Base-by-base conservation (phyloP, 2,888 invertebrate genomes). In the Catocala nupta region DNA sequence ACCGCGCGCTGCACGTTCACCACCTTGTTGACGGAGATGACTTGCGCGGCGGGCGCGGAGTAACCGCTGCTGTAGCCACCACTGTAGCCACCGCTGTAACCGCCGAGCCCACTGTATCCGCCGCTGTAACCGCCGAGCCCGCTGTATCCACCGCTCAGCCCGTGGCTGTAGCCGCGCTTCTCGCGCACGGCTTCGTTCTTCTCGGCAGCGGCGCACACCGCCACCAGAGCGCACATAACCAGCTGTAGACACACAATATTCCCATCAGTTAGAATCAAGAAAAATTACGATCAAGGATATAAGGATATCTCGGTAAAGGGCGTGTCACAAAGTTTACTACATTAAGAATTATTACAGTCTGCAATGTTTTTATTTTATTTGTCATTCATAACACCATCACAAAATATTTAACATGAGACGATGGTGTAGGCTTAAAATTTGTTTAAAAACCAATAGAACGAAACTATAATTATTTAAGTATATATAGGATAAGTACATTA, bases 1-100 rank as follows among this genome's bases (percentile, higher is more conserved):
- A 86, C 75, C 55, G 81, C 82, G 57, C 79, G 83, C 72, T 83
- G 82, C 34, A 83, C 83, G 78, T 81, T 83, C 59, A 85, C 81
- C 39, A 84, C 81, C 71, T 81, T 83, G 67, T 81, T 76, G 73
- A 82, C 78, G 64, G 81, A 69, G 74, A 84, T 71, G 65, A 84
- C 76, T 72, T 78, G 80, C n/a, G 81, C 65, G 65, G 76, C 70
- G 67, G 83, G 74, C 50, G 73, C 53, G 10, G 55, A 59, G 57
- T 55, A 51, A n/a, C 60, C 63, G 16, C 51, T 44, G 42, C 45
- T 13, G 53, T 51, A 48, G 25, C 54, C 54, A 9, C 59, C 59
- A 8, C 33, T 9, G 13, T 51, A 25, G 16, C 58, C 52, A 10
- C 47, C 33, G 10, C 1, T 5, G 16, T 13, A 9, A 12, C 45